Evolutionary conservation across 2,113 vertebrate genomes (phyloP).

Genomic region (Sciurus niger): DNA sequence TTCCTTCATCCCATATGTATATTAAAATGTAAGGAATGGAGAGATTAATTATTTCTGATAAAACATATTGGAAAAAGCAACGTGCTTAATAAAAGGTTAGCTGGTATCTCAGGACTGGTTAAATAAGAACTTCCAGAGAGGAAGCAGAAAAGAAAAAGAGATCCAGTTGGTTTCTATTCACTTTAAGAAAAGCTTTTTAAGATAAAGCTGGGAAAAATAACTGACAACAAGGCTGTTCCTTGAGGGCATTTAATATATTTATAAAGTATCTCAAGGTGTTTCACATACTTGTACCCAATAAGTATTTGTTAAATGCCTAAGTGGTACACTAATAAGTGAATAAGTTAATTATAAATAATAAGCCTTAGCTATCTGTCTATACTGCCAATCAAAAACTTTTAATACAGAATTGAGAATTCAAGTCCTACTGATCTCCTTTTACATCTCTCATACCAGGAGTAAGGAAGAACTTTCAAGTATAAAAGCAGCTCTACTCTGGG

Average conservation of each 20-base stretch:
- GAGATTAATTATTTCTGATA: constrained; percentile 34
- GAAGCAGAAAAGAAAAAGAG: not conserved
- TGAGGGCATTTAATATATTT: not conserved
- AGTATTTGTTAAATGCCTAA: not conserved
- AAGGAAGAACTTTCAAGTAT: not conserved
- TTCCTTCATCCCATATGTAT: not conserved
- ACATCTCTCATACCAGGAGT: not conserved
- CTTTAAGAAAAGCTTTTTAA: not conserved
- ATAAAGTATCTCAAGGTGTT: not conserved
- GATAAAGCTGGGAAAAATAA: constrained; percentile 9
- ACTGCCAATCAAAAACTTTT: not conserved
- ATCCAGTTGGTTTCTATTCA: not conserved
- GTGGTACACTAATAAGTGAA: not conserved
- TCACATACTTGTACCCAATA: not conserved
- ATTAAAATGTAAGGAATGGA: not conserved
- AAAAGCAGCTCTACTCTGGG: constrained; percentile 30
- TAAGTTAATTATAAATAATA: constrained; percentile 5
- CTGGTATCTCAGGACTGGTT: not conserved
- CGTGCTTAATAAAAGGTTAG: constrained; percentile 7
- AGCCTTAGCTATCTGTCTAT: not conserved
- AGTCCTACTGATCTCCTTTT: not conserved
- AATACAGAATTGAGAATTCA: not conserved
- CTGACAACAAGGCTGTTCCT: not conserved
- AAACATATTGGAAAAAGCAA: constrained; percentile 25
- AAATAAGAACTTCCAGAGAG: constrained; percentile 33